Evolutionary conservation across 2,113 vertebrate genomes (phyloP).

Genomic region (Trogon surrucura): DNA sequence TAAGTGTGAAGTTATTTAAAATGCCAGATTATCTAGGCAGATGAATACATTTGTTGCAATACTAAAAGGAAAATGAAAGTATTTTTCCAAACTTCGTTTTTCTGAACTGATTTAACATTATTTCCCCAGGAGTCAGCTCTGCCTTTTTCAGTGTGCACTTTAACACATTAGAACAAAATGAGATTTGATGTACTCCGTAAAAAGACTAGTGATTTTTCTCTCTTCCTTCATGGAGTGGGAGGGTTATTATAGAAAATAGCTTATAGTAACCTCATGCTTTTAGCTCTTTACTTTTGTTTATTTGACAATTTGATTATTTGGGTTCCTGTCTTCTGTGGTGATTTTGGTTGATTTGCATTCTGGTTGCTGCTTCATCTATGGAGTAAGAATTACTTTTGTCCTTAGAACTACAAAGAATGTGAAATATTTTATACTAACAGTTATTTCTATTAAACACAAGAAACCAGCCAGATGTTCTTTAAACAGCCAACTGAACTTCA

Average conservation of each 20-base stretch:
- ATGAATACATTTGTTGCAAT: conserved; percentile 64
- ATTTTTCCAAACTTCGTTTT: conserved; percentile 69
- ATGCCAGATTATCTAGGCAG: conserved; percentile 73
- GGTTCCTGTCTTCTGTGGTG: conserved; percentile 10
- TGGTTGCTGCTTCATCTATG: neutral
- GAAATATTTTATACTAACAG: neutral
- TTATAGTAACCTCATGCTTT: conserved; percentile 54
- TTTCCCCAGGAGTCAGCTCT: conserved; percentile 74
- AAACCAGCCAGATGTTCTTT: neutral
- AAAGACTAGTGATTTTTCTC: conserved; percentile 62
- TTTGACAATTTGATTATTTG: conserved; percentile 63
- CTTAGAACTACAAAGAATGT: neutral
- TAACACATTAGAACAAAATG: conserved; percentile 70
- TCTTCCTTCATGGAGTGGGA: conserved; percentile 51
- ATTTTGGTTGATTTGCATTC: conserved; percentile 4
- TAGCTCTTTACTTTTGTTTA: conserved; percentile 66
- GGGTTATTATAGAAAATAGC: conserved; percentile 63
- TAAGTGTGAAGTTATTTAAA: conserved; percentile 77
- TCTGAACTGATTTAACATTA: conserved; percentile 71
- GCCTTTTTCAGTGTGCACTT: conserved; percentile 63
- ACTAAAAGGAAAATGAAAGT: conserved; percentile 66
- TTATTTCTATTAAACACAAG: neutral
- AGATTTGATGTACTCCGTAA: conserved; percentile 60
- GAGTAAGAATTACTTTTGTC: neutral
- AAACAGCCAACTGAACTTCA: neutral